Percentiles rank a stretch among this genome's conserved stretches.
phyloP scores from a whole-genome alignment of 2,888 invertebrate genomes.

The Opisthograptis luteolata region DNA sequence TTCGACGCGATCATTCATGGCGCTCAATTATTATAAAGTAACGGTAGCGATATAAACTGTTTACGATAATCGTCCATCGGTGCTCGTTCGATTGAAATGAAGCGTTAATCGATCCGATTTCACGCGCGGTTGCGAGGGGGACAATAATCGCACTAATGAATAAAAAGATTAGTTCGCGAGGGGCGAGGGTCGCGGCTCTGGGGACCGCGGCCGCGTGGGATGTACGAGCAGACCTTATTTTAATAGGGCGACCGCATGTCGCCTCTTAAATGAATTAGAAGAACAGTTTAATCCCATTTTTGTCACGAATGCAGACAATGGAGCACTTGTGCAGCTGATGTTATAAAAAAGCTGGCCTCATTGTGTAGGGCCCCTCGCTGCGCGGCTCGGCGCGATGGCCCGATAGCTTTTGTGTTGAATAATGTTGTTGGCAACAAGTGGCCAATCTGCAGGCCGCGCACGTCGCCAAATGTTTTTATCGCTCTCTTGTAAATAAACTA shows the following conservation, averaged over 20 bases:
- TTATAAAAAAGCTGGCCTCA: conserved; percentile 60
- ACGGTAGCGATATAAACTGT: conserved; percentile 56
- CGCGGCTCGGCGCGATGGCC: background rate
- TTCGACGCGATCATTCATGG: conserved; percentile 63
- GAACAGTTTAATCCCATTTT: conserved; percentile 64
- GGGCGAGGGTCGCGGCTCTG: conserved; percentile 46
- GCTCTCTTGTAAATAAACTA: conserved; percentile 26
- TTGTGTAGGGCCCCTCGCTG: conserved; percentile 35
- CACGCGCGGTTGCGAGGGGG: conserved; percentile 64
- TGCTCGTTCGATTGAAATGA: conserved; percentile 59
- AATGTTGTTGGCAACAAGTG: conserved; percentile 37
- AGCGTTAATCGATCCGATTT: conserved; percentile 73
- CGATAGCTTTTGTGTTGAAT: conserved; percentile 28
- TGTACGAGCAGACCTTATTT: conserved; percentile 38
- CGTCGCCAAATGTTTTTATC: conserved; percentile 33
- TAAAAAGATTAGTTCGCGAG: conserved; percentile 65
- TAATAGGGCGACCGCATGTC: conserved; percentile 37
- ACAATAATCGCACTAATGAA: conserved; percentile 71
- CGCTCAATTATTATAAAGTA: conserved; percentile 45
- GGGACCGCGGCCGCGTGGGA: conserved; percentile 49
- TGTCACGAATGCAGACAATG: conserved; percentile 57
- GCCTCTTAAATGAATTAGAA: conserved; percentile 47
- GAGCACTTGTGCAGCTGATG: conserved; percentile 78
- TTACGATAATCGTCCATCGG: conserved; percentile 54
- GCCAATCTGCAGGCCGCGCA: conserved; percentile 33